Evolutionary conservation across 2,888 invertebrate species (phyloP), one percentile per base, ranked within the genome.

Genomic region (Leptinotarsa tumamoca): DNA sequence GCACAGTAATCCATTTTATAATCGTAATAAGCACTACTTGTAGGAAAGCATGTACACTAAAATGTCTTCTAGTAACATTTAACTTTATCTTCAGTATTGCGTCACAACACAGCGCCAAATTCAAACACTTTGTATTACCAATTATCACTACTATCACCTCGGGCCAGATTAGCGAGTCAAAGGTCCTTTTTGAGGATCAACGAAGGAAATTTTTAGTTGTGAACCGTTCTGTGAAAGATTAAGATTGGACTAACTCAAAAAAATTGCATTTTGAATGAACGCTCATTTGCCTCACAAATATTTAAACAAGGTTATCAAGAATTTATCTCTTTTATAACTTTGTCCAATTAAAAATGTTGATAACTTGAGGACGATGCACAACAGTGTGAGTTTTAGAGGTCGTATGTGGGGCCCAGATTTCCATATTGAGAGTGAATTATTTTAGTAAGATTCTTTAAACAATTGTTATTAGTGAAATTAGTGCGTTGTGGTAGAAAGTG

Each of bases 51-150:
- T 82, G 83, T 80, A 81, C 78, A 79, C 80, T 74, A 77, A 43
- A 82, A 80, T 81, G 80, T 82, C 82, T 82, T 82, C 81, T 78
- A 79, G 79, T 83, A 83, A 83, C 83, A 84, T 84, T 84, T 82
- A 80, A 83, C 81, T 84, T 79, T 85, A 86, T 85, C 85, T 75
- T 63, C 17, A 79, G 80, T 73, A 74, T 83, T 85, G 81, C 85
- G 85, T 86, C 85, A 85, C 79, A 78, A 58, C 71, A 69, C 69
- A 83, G 85, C 85, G 85, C 84, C 83, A 84, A 84, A 85, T 86
- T 86, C 80, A 78, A 85, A 85, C 77, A 77, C 67, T 77, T 73
- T 67, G 73, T 74, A 71, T 68, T 71, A 74, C 69, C 21, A 67
- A 68, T 68, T 72, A 72, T 72, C 68, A 68, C 63, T 18, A 63